phyloP scores from a whole-genome alignment of 2,113 vertebrate species.

The Hymenochirus boettgeri region DNA sequence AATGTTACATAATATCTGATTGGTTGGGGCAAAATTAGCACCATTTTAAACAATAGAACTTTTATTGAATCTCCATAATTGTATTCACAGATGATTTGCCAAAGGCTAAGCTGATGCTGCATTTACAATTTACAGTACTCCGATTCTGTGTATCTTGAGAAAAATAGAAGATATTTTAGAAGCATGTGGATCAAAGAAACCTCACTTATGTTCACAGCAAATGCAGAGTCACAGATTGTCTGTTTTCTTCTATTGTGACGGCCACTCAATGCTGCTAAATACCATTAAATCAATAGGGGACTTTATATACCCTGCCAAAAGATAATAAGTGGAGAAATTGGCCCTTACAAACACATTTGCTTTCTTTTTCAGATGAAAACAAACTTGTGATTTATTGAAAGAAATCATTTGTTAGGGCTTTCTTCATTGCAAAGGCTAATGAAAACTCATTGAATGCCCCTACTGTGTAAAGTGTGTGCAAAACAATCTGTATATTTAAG shows the following conservation, averaged over 20 bases:
- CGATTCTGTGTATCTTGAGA: constrained; percentile 6
- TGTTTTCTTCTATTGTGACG: constrained; percentile 25
- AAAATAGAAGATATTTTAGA: constrained; percentile 41
- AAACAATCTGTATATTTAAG: constrained; percentile 30
- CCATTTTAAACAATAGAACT: no score
- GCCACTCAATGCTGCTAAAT: constrained; percentile 29
- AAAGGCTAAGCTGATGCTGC: no score
- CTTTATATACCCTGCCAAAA: constrained; percentile 36
- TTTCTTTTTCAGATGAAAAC: constrained; percentile 44
- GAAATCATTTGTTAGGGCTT: constrained; percentile 15
- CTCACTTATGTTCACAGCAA: constrained; percentile 41
- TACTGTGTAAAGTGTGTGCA: constrained; percentile 28
- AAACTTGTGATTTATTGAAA: constrained; percentile 45
- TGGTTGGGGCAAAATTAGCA: no score
- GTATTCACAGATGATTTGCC: not conserved
- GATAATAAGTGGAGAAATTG: constrained; percentile 35
- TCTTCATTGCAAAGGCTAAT: constrained; percentile 33
- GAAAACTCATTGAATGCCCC: constrained; percentile 38
- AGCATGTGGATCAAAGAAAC: constrained; percentile 33
- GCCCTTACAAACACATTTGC: constrained; percentile 43
- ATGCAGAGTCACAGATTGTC: constrained; percentile 29
- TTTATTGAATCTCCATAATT: no score
- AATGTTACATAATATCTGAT: no score
- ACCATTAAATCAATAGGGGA: constrained; percentile 49
- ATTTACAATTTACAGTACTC: not conserved